Base-by-base conservation (phyloP, 2,113 vertebrate species). In the Sinocyclocheilus anshuiensis region DNA sequence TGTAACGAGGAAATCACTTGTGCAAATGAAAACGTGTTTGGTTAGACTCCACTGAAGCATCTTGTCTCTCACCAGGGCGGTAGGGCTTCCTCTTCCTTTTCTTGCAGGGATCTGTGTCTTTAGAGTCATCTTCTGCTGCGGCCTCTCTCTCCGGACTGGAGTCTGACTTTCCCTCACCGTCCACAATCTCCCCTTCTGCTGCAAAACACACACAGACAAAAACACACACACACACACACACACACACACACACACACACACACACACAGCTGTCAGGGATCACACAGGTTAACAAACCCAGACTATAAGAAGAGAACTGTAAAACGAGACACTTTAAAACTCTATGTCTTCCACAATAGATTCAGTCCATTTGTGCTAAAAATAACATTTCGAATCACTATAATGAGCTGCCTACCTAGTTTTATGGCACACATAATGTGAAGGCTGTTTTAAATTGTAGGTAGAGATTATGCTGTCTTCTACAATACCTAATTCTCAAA, bases 71-170 rank as follows among this genome's bases (percentile, higher is more conserved):
- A 99, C 98, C 98, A 90, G 98, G 98, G 92, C 98, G 95, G 90
- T 99, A 99, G n/a, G 98, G 98, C 92, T 99, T 99, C 92, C 98
- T 95, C 86, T 99, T 99, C 90, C 98, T 96, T 95, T 99, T 99
- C 92, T 99, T 99, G 88, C 96, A 89, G 15, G 94, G 94, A 59
- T 98, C 97, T 72, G 94, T 89, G 89, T 95, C 96, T 93, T 98
- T 98, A 81, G 95, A 91, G 87, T 98, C 97, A 59, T 99, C 98
- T 92, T 99, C 98, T 87, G 75, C 88, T 2, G 91, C 94, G 83
- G 94, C 92, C 92, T 99, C 98, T 79, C 97, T 94, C 89, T 99
- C 98, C 13, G 97, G 97, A 92, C 98, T 99, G 29, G 98, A 98
- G 92, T 99, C 98, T n/a, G 98, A 99, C 94, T 99, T 99, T 29